phyloP scores from a whole-genome alignment of 2,797 vertebrate genomes.

The Megalops cyprinoides region DNA sequence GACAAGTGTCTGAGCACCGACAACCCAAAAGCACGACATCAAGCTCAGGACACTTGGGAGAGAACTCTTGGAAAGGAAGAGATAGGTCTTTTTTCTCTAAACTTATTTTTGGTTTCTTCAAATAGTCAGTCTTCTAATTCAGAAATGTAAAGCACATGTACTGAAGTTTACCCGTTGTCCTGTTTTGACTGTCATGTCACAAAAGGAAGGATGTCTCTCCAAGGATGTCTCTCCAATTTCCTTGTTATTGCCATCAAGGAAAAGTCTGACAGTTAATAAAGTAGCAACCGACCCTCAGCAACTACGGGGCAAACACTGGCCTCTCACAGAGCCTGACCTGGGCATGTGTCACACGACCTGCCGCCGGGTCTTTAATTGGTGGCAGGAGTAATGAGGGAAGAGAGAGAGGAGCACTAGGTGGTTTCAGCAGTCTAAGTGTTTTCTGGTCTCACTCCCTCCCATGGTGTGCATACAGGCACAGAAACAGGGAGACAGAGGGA shows the following conservation, averaged over 20 bases:
- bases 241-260: neutral
- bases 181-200: neutral
- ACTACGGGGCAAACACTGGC: neutral
- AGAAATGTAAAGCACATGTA: neutral
- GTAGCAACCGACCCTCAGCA: neutral
- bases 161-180: neutral
- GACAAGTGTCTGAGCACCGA: neutral
- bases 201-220: neutral
- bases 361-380: slow-evolving; percentile 3
- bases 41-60: neutral
- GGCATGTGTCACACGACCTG: neutral
- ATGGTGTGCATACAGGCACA: neutral
- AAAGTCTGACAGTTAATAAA: neutral
- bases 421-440: neutral
- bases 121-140: neutral
- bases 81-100: no score
- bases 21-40: neutral
- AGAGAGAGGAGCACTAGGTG: neutral
- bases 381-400: neutral
- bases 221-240: neutral
- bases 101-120: no score
- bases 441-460: neutral
- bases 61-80: neutral
- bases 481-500: neutral
- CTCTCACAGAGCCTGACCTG: neutral